Conservation (phyloP, 2,797 vertebrate species). For the Malacoctenus gilli region DNA sequence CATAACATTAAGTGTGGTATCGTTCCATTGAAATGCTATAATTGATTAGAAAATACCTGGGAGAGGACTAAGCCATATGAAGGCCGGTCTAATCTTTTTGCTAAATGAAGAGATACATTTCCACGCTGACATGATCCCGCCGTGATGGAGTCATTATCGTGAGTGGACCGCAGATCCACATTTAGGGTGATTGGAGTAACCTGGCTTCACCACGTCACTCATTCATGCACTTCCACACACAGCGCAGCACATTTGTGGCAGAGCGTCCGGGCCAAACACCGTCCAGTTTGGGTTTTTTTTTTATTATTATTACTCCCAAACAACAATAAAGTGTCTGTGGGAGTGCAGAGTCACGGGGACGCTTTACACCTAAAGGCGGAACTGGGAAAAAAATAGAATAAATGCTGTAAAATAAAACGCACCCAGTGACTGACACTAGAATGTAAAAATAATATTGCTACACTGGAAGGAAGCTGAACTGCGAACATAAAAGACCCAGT, state of each 20-base stretch:
- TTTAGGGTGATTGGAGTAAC: slow-evolving; percentile 75
- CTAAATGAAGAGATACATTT: slow-evolving; percentile 78
- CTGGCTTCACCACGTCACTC: slow-evolving; percentile 63
- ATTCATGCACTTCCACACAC: slow-evolving; percentile 52
- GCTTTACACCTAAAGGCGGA: not conserved
- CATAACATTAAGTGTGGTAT: slow-evolving; percentile 74
- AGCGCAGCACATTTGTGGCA: slow-evolving; percentile 34
- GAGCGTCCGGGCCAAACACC: slow-evolving; percentile 38
- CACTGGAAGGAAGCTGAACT: slow-evolving; percentile 4
- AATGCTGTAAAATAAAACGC: not conserved
- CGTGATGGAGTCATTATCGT: slow-evolving; percentile 67
- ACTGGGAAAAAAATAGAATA: not conserved
- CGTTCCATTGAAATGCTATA: slow-evolving; percentile 70
- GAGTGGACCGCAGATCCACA: slow-evolving; percentile 74
- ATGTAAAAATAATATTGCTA: no score
- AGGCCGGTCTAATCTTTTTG: slow-evolving; percentile 68
- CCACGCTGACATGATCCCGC: slow-evolving; percentile 68
- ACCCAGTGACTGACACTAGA: no score
- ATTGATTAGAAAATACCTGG: slow-evolving; percentile 73
- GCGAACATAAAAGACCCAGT: not conserved
- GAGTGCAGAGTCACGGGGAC: not conserved
- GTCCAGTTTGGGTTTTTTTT: slow-evolving; percentile 15
- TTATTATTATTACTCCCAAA: slow-evolving; percentile 1
- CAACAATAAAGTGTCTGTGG: not conserved
- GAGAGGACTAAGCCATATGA: slow-evolving; percentile 74